Conservation (phyloP, 23 tunicate species). For the Ascidia mentula region DNA sequence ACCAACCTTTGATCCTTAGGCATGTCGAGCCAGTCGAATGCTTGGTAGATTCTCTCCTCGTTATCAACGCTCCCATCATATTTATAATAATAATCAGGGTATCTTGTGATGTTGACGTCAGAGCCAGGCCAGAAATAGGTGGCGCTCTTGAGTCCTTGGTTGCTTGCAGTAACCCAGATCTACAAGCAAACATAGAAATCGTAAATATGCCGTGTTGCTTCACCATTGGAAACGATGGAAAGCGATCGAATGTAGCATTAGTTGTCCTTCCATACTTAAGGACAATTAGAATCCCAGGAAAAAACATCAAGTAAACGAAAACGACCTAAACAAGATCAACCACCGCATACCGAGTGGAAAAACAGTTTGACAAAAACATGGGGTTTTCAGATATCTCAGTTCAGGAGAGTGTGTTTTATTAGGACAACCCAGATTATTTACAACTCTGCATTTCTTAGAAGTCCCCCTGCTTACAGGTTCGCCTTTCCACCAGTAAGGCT, state of each 20-base stretch:
- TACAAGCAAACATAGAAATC: constrained; percentile 17
- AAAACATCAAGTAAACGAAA: no score
- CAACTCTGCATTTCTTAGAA: background rate
- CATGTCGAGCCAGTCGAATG: constrained; percentile 85
- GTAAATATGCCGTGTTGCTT: no score
- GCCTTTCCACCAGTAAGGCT: constrained; percentile 83
- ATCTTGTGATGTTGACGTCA: constrained; percentile 89
- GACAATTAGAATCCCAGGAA: no score
- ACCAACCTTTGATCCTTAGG: constrained; percentile 62
- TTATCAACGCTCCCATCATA: constrained; percentile 74
- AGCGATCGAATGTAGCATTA: no score
- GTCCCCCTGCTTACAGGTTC: constrained; percentile 57
- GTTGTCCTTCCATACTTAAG: no score
- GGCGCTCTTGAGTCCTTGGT: constrained; percentile 76
- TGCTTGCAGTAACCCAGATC: constrained; percentile 93
- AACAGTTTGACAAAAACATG: no score
- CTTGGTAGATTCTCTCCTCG: constrained; percentile 82
- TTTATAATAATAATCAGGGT: constrained; percentile 83
- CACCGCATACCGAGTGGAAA: no score
- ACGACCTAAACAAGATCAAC: no score
- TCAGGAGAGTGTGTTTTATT: no score
- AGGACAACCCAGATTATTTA: no score
- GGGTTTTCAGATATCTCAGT: no score
- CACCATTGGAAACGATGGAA: no score
- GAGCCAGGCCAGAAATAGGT: constrained; percentile 95